Evolutionary conservation across 2,113 vertebrate genomes (phyloP).

Genomic region (Protobothrops flavoviridis): DNA sequence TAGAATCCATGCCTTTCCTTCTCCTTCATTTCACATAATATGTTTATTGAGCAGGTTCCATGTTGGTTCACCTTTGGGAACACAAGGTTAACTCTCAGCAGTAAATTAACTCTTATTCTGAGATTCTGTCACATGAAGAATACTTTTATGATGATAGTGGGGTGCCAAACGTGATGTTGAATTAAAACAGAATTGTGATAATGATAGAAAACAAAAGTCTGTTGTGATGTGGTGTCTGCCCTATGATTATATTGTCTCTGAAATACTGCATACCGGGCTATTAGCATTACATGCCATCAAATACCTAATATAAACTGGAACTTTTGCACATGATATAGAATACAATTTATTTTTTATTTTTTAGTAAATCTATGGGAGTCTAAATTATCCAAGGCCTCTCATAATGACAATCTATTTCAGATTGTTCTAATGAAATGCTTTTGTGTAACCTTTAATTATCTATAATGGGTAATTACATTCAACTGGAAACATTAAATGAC

Average conservation of each 20-base stretch:
- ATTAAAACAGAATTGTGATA: background rate
- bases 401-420: conserved; percentile 14
- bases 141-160: conserved; percentile 19
- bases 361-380: background rate
- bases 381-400: background rate
- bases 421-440: conserved; percentile 3
- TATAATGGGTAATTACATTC: background rate
- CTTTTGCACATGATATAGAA: conserved; percentile 15
- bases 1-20: background rate
- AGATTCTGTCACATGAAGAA: background rate
- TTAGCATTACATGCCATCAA: conserved; percentile 27
- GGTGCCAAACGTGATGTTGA: background rate
- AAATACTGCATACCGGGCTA: conserved; percentile 12
- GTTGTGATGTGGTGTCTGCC: background rate
- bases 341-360: background rate
- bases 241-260: conserved; percentile 20
- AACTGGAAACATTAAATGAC: conserved; percentile 14
- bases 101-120: conserved; percentile 8
- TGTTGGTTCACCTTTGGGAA: background rate
- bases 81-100: conserved; percentile 21
- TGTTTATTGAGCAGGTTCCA: background rate
- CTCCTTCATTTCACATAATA: too few species aligned
- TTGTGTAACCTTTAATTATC: background rate
- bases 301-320: conserved; percentile 9
- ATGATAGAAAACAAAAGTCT: conserved; percentile 6